phyloP scores from a whole-genome alignment of 2,113 vertebrate species.

The Donacobius atricapilla region DNA sequence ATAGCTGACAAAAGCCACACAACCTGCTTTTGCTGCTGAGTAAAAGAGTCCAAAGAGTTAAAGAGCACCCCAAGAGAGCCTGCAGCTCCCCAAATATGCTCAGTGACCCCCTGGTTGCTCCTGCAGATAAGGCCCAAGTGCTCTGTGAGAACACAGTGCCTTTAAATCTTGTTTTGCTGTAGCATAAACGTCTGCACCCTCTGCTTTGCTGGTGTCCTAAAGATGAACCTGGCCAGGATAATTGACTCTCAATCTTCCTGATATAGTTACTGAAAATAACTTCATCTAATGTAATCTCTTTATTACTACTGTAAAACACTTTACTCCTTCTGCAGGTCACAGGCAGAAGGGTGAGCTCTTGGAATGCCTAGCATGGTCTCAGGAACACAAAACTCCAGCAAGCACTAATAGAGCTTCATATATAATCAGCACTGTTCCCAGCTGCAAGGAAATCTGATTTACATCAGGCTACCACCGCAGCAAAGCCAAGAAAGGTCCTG shows the following conservation, averaged over 20 bases:
- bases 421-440: conserved; percentile 14
- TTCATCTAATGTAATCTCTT: conserved; percentile 56
- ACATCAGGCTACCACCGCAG: conserved; percentile 13
- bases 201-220: conserved; percentile 30
- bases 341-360: conserved; percentile 19
- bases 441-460: conserved; percentile 43
- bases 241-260: conserved; percentile 58
- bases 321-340: conserved; percentile 19
- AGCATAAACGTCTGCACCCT: background rate
- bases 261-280: conserved; percentile 59
- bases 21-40: background rate
- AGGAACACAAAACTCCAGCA: conserved; percentile 8
- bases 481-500: conserved; percentile 13
- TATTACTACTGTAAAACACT: conserved; percentile 57
- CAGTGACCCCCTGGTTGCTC: background rate
- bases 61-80: background rate
- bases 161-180: conserved; percentile 8
- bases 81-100: background rate
- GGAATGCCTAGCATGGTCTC: background rate
- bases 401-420: conserved; percentile 16
- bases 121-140: background rate
- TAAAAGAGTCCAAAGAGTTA: background rate
- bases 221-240: conserved; percentile 49
- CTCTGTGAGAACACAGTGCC: background rate
- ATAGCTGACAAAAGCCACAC: background rate